Conservation (phyloP, 2,113 vertebrate species). For the Ciconia boyciana region DNA sequence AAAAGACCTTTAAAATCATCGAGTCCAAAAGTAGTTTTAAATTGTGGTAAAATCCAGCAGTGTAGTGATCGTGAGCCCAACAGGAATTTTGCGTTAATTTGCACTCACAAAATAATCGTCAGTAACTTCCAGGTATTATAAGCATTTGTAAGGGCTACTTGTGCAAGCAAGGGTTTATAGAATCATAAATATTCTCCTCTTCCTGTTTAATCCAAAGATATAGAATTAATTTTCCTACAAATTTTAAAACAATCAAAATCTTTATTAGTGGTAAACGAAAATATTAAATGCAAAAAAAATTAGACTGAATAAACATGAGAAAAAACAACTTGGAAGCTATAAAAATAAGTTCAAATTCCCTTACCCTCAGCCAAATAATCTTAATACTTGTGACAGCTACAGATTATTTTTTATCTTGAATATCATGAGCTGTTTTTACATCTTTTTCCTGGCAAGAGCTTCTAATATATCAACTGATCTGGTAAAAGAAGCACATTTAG, state of each 20-base stretch:
- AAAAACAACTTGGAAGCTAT: background rate
- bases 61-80: background rate
- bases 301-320: background rate
- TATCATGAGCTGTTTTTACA: background rate
- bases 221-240: background rate
- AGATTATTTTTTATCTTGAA: background rate
- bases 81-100: background rate
- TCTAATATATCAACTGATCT: conserved; percentile 4
- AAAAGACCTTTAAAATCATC: too few species aligned
- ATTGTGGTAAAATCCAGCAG: background rate
- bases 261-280: background rate
- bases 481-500: background rate
- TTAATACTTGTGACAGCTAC: background rate
- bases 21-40: background rate
- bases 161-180: background rate
- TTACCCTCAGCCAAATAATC: background rate
- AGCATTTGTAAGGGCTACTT: background rate
- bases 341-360: background rate
- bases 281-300: background rate
- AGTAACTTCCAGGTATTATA: background rate
- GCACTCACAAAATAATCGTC: background rate
- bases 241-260: background rate
- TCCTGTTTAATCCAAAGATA: background rate
- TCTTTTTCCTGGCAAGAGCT: conserved; percentile 13
- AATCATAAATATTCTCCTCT: background rate